Conservation (phyloP, 2,797 vertebrate species). For the Danio choprae region DNA sequence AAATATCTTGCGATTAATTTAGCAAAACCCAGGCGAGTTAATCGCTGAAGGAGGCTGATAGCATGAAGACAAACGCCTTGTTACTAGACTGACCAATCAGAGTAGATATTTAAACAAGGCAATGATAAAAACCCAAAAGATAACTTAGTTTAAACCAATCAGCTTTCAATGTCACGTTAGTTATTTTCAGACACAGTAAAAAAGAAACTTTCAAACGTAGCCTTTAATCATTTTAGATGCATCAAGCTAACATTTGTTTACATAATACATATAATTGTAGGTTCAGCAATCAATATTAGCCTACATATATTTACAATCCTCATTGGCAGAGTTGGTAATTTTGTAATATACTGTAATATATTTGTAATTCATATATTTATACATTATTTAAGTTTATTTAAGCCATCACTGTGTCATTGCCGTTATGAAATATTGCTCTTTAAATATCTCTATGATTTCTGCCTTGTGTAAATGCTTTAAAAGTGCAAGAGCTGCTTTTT, state of each 20-base stretch:
- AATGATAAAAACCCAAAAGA: no score
- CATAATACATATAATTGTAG: background rate
- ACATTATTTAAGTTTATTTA: background rate
- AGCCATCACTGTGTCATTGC: background rate
- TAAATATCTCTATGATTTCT: conserved; percentile 8
- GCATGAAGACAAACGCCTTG: background rate
- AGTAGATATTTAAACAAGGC: background rate
- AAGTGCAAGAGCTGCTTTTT: conserved; percentile 4
- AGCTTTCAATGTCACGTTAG: no score
- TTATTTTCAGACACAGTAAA: no score
- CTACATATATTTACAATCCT: background rate
- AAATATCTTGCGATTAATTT: background rate
- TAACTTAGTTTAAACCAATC: no score
- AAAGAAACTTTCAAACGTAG: no score
- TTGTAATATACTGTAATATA: conserved; percentile 35
- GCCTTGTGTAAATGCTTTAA: conserved; percentile 6
- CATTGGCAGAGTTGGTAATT: background rate
- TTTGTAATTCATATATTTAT: conserved; percentile 18
- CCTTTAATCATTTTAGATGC: no score
- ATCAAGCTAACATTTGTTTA: no score
- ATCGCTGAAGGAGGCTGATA: background rate
- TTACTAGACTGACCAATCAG: background rate
- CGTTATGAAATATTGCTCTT: conserved; percentile 1
- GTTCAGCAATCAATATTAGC: background rate
- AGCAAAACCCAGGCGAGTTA: background rate